Base-by-base conservation (phyloP, 2,113 vertebrate genomes). In the Tachysurus vachellii region DNA sequence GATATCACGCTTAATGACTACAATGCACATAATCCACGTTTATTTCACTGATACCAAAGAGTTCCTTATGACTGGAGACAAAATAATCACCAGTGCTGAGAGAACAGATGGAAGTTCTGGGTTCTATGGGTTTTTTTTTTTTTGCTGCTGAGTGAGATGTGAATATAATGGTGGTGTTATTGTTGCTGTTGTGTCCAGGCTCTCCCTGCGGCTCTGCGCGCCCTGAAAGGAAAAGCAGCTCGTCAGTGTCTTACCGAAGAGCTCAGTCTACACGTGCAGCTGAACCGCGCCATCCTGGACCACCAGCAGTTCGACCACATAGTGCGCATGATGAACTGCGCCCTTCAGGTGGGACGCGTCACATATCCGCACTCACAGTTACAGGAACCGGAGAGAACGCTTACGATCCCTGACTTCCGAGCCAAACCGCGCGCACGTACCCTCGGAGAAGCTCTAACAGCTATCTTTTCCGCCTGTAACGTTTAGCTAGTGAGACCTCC, bases 221-320 rank as follows among this genome's bases (percentile, higher is more conserved):
- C 98, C 26, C 95, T 99, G 36, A 99, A 99, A 91, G 96, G 98
- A 88, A 98, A 97, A 86, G 95, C 97, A 73, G 97, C 98, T n/a
- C 96, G 98, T 36, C 98, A 97, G 85, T 99, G 98, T 94, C 95
- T 99, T 84, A 96, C 97, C 0, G 96, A 98, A 73, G 97, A 99
- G 54, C 92, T 99, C 31, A 96, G 97, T 85, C 96, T 96, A 19
- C 98, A 98, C 0, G 98, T 98, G 2, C 98, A 98, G 90, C 97
- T 99, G 84, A 99, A 99, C 89, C 95, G 98, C 1, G 97, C 97
- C 31, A 98, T 99, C 85, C 90, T 99, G 92, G 98, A 99, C 92
- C 98, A 99, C 90, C 97, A 99, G 59, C 98, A 99, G 94, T 99
- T 99, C 80, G 98, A 99, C 93, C 97, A 99, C 91, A 93, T 97